Evolutionary conservation across 35 echinoderm and acorn worm genomes (phyloP).

Genomic region (Hemicentrotus pulcherrimus): DNA sequence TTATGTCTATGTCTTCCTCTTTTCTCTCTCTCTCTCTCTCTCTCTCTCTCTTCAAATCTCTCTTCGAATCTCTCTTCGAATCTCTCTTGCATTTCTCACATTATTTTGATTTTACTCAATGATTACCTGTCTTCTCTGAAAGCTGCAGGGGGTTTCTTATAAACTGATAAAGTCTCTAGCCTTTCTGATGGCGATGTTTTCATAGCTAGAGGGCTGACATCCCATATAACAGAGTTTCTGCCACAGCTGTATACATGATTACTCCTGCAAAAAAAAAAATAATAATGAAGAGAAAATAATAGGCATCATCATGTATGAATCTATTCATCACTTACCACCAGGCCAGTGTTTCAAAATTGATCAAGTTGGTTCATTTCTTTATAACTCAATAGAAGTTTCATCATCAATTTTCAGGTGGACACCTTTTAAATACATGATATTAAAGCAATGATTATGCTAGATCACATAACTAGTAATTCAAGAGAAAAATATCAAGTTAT

Average conservation of each 20-base stretch:
- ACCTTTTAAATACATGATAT: too few relatives aligned
- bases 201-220: constrained; percentile 95
- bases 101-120: background rate
- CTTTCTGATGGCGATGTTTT: constrained; percentile 60
- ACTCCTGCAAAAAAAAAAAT: constrained; percentile 56
- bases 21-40: background rate
- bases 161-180: constrained; percentile 63
- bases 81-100: too few relatives aligned
- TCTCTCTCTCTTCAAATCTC: background rate
- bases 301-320: background rate
- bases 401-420: too few relatives aligned
- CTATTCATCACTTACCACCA: too few relatives aligned
- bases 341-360: too few relatives aligned
- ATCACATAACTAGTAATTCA: too few relatives aligned
- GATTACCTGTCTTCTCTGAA: constrained; percentile 92
- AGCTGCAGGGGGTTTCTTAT: constrained; percentile 71
- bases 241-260: constrained; percentile 97
- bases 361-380: too few relatives aligned
- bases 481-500: too few relatives aligned
- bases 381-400: too few relatives aligned
- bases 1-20: too few relatives aligned
- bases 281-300: background rate
- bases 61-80: too few relatives aligned
- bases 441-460: too few relatives aligned
- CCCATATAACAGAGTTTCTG: constrained; percentile 93